These are phyloP conservation scores for Champsocephalus esox DNA, from an alignment of 2,797 vertebrate species.

Conservation along the genomic window DNA sequence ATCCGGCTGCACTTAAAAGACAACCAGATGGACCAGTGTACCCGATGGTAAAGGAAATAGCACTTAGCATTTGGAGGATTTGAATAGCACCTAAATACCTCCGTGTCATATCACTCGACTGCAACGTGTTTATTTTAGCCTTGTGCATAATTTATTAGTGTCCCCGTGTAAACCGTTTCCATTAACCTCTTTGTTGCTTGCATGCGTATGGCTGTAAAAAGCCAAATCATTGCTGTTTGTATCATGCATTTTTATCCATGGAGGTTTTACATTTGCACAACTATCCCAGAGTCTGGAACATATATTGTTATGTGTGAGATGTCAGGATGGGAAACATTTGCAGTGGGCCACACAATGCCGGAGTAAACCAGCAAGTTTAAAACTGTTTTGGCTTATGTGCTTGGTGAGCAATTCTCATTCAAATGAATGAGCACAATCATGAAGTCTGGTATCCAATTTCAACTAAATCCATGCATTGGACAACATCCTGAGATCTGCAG, in stretches of 20 bases:
- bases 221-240: background rate
- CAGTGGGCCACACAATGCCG: background rate
- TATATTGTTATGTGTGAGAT: background rate
- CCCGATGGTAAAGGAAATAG: too few species aligned
- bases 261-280: background rate
- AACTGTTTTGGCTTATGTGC: background rate
- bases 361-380: constrained; percentile 1
- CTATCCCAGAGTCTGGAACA: background rate
- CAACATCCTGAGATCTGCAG: background rate
- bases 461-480: background rate
- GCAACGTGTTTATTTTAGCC: too few species aligned
- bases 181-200: too few species aligned
- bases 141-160: too few species aligned
- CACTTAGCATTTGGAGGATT: too few species aligned
- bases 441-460: background rate
- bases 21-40: too few species aligned
- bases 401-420: background rate
- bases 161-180: too few species aligned
- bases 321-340: background rate
- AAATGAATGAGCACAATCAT: constrained; percentile 4
- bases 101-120: too few species aligned
- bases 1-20: too few species aligned
- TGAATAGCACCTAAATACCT: too few species aligned
- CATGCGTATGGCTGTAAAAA: too few species aligned
- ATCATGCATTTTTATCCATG: background rate